phyloP scores from a whole-genome alignment of 2,888 invertebrate species.

The Amaurobius ferox region DNA sequence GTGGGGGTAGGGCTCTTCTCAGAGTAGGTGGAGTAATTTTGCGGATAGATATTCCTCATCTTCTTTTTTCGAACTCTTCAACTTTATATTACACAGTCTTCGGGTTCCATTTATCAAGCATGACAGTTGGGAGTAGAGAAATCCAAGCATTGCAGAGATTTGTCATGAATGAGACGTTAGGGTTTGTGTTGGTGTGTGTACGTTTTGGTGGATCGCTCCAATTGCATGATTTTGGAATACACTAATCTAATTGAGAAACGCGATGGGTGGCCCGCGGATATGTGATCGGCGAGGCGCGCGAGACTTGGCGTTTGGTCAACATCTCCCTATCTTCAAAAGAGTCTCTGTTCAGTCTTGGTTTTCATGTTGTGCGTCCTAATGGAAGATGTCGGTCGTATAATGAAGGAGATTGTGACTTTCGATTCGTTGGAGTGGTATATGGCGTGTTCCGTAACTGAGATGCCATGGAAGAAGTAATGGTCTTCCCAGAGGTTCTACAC shows the following conservation, averaged over 20 bases:
- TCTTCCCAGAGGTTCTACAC: no score
- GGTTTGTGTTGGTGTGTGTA: neutral
- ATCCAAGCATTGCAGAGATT: neutral
- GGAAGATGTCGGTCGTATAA: conserved; percentile 11
- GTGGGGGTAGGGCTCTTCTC: conserved; percentile 46
- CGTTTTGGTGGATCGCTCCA: neutral
- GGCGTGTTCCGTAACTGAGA: no score
- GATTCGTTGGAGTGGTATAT: neutral
- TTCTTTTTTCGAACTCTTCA: conserved; percentile 25
- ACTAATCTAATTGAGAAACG: conserved; percentile 53
- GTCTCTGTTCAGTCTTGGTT: neutral
- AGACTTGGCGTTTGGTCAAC: neutral
- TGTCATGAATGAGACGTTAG: conserved; percentile 16
- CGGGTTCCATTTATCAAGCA: conserved; percentile 32
- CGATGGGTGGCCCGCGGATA: conserved; percentile 43
- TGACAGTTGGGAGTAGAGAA: conserved; percentile 31
- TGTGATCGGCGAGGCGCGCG: conserved; percentile 6
- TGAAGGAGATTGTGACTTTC: neutral
- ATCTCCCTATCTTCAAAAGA: neutral
- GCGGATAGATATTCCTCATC: conserved; percentile 26
- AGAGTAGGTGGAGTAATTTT: conserved; percentile 67
- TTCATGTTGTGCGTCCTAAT: neutral
- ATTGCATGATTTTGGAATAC: conserved; percentile 12
- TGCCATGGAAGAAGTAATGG: no score
- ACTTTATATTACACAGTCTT: conserved; percentile 25